phyloP scores from a whole-genome alignment of 2,888 invertebrate genomes.

The Leptinotarsa rubiginosa region DNA sequence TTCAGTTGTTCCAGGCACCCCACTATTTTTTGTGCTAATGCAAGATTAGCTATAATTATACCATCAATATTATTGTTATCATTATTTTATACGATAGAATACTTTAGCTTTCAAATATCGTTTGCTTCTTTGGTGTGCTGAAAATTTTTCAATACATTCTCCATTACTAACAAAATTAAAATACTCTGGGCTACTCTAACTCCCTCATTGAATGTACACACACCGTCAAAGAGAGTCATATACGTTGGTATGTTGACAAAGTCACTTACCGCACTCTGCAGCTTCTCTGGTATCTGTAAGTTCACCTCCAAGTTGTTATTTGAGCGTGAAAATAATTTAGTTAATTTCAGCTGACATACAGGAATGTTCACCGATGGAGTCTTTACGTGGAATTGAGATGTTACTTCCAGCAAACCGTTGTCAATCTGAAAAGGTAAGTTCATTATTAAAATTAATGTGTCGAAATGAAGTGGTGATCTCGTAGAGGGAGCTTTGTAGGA shows the following conservation, averaged over 20 bases:
- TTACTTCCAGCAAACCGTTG: conserved; percentile 72
- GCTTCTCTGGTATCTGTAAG: conserved; percentile 64
- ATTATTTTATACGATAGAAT: no score
- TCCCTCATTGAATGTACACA: background rate
- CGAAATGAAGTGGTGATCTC: no score
- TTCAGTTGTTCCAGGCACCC: no score
- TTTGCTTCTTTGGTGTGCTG: no score
- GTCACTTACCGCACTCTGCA: conserved; percentile 56
- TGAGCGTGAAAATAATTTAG: conserved; percentile 75
- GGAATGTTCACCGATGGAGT: conserved; percentile 76
- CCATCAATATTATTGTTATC: no score
- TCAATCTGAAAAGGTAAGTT: conserved; percentile 67
- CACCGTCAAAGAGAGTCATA: background rate
- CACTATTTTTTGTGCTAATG: no score
- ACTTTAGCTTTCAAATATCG: no score
- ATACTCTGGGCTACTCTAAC: no score
- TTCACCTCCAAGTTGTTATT: conserved; percentile 76
- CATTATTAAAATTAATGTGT: background rate
- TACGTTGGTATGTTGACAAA: background rate
- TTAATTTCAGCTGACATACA: conserved; percentile 73
- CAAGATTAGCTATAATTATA: no score
- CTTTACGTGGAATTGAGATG: conserved; percentile 67
- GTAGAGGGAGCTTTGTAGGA: no score
- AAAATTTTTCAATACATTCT: no score
- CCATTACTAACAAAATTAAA: no score